phyloP scores from a whole-genome alignment of 1,140 invertebrate genomes.

The Drosophila ohnishii region DNA sequence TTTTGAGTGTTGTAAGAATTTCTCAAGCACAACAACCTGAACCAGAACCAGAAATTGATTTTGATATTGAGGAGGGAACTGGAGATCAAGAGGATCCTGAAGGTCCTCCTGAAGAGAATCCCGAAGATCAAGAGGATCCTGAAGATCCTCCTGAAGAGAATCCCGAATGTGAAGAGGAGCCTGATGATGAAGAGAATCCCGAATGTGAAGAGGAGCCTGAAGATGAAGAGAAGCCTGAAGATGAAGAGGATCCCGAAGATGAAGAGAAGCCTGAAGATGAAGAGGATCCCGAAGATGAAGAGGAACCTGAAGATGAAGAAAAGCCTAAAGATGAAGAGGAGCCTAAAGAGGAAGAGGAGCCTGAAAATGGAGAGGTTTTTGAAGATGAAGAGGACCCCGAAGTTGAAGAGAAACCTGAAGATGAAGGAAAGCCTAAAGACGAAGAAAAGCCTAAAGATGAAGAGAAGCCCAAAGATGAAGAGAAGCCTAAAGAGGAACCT shows the following conservation, averaged over 20 bases:
- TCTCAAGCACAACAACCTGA: not conserved
- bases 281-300: not conserved
- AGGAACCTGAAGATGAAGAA: too few relatives aligned
- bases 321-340: too few relatives aligned
- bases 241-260: not conserved
- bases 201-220: not conserved
- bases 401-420: too few relatives aligned
- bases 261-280: not conserved
- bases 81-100: too few relatives aligned
- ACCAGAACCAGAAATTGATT: not conserved
- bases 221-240: not conserved
- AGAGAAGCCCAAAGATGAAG: not conserved
- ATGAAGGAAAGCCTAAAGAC: too few relatives aligned
- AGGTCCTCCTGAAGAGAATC: not conserved
- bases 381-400: too few relatives aligned
- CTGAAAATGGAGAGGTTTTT: too few relatives aligned
- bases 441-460: not conserved
- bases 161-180: not conserved
- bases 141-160: not conserved
- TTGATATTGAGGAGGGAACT: not conserved
- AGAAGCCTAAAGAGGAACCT: not conserved
- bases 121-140: too few relatives aligned
- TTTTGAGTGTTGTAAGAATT: not conserved
- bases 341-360: too few relatives aligned
- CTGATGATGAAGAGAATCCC: too few relatives aligned